Evolutionary conservation across 2,113 vertebrate genomes (phyloP).

Genomic region (Alosa alosa): DNA sequence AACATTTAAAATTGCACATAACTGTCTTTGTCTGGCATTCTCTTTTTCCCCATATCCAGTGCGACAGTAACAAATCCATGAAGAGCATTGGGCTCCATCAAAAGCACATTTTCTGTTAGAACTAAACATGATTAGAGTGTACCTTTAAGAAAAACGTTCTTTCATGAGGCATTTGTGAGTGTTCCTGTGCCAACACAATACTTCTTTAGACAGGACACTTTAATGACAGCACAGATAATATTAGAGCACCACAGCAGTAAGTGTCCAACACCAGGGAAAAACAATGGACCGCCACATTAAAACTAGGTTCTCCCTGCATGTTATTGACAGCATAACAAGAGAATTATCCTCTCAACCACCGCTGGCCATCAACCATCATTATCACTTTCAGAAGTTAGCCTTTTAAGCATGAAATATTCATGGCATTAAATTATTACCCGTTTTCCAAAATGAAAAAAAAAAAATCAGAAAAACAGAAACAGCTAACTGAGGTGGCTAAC

Average conservation of each 20-base stretch:
- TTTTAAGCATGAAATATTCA: constrained; percentile 54
- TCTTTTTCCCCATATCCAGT: too few species aligned
- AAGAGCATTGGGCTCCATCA: neutral
- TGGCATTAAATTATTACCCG: constrained; percentile 55
- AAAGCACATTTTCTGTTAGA: neutral
- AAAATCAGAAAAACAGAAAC: constrained; percentile 14
- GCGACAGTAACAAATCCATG: neutral
- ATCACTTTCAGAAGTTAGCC: constrained; percentile 40
- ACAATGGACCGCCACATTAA: neutral
- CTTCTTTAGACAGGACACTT: neutral
- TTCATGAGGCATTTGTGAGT: neutral
- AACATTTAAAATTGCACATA: neutral
- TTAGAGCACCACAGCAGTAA: neutral
- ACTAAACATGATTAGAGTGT: too few species aligned
- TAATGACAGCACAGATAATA: neutral
- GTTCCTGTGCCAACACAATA: neutral
- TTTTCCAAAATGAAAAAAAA: constrained; percentile 26
- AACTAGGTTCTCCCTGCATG: neutral
- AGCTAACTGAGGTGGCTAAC: neutral
- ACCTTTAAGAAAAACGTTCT: too few species aligned
- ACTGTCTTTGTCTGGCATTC: too few species aligned
- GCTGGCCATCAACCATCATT: constrained; percentile 37
- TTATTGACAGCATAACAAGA: constrained; percentile 33
- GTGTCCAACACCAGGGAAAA: neutral
- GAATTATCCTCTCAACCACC: constrained; percentile 30